Evolutionary conservation across 1,140 invertebrate genomes (phyloP), one percentile per base, ranked within the genome.

Genomic region (Heliconius melpomene): DNA sequence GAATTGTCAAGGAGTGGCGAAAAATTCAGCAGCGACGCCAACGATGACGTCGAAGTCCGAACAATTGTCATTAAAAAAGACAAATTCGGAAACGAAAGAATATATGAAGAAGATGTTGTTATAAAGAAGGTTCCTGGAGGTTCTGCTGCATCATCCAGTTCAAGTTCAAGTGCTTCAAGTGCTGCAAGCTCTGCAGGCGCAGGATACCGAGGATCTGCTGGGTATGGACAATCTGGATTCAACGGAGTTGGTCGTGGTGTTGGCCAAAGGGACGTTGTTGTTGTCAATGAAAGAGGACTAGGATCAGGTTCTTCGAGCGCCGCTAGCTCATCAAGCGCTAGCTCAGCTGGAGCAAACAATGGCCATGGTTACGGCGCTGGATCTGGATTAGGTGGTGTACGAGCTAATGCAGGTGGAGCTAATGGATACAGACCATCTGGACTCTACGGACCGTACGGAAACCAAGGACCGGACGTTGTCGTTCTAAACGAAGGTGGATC

Each of bases 31-130:
- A 74, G 54, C 23, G 72, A 75, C 70, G 79, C 32, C 60, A 73
- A 50, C 71, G 86, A 83, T 52, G 85, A 89, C 66, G 87, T 85
- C 11, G 82, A 88, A 9, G 83, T 87, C 1, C 81, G 81, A 75
- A 90, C 86, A 6, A 81, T 89, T 40, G 83, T 84, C 11, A 87
- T 90, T 8, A 83, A 85, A 73, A 83, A 74, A 13, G 87, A 87
- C 72, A 74, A 74, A 32, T 57, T 46, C 3, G 89, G 90, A 36
- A 74, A 86, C 40, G 86, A 87, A 82, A 85, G 74, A 26, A 86
- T 91, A 32, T 83, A 81, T 32, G 88, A 91, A 82, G 80, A 88
- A 82, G 89, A 90, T 85, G 85, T 88, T 9, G 73, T 86, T 7
- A 80, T 82, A 52, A 66, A 83, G 40, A 70, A 82, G 32, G 75